Evolutionary conservation across 2,888 invertebrate genomes (phyloP).

Genomic region (Capitulum mitella): DNA sequence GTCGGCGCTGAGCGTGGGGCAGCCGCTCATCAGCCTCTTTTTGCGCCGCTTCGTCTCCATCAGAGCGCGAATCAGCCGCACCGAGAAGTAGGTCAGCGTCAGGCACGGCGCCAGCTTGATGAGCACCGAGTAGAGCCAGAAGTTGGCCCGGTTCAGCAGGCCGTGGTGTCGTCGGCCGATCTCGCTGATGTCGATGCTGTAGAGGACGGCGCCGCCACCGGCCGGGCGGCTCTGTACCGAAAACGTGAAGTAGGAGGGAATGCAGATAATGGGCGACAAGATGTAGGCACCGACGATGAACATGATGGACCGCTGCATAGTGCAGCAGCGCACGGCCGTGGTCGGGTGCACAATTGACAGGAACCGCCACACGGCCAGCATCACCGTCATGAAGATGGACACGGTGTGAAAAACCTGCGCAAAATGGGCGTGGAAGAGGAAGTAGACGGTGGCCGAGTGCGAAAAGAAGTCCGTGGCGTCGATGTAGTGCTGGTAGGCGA

Average conservation of each 20-base stretch:
- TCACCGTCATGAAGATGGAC: conserved; percentile 86
- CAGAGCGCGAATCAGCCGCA: conserved; percentile 34
- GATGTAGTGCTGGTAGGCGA: conserved; percentile 70
- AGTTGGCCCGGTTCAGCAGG: conserved; percentile 55
- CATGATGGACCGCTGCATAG: conserved; percentile 63
- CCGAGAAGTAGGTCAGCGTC: conserved; percentile 59
- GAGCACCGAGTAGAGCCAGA: conserved; percentile 86
- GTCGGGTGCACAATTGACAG: conserved; percentile 78
- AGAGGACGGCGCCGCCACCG: conserved; percentile 40
- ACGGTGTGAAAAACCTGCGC: conserved; percentile 81
- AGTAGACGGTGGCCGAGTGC: conserved; percentile 72
- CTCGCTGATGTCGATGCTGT: conserved; percentile 60
- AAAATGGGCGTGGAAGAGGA: conserved; percentile 84
- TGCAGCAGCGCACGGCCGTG: conserved; percentile 72
- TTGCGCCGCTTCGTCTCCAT: conserved; percentile 33
- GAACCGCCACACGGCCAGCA: conserved; percentile 86
- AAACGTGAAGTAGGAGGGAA: conserved; percentile 35
- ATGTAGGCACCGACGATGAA: conserved; percentile 64
- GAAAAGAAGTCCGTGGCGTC: conserved; percentile 53
- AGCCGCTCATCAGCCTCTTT: conserved; percentile 10
- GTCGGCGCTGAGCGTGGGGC: background rate
- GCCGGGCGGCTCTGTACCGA: conserved; percentile 31
- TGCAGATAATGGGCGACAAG: conserved; percentile 32
- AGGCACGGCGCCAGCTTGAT: conserved; percentile 86
- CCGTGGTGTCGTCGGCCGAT: conserved; percentile 53